Percentiles rank a stretch among this genome's conserved stretches.
Conservation (phyloP, 2,113 vertebrate species). For the Xiphophorus hellerii region DNA sequence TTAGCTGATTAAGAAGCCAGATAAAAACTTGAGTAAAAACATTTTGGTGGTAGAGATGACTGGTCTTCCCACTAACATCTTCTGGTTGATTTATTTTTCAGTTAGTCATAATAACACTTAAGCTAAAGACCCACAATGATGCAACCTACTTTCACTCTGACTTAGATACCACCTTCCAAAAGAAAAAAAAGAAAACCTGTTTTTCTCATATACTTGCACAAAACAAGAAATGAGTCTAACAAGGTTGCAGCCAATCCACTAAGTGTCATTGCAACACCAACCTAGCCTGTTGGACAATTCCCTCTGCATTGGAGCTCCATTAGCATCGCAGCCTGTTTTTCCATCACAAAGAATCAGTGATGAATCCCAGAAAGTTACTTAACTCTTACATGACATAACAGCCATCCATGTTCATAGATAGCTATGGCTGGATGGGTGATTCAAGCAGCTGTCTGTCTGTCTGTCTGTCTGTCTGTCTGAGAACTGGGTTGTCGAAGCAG, state of each 20-base stretch:
- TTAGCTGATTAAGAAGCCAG: too few species aligned
- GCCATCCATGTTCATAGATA: not conserved
- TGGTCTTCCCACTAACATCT: conserved; percentile 30
- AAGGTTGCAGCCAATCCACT: conserved; percentile 11
- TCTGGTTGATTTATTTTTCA: conserved; percentile 7
- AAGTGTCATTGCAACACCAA: not conserved
- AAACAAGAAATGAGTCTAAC: conserved; percentile 2
- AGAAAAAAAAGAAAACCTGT: not conserved
- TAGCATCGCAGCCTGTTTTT: not conserved
- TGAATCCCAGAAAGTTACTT: conserved; percentile 2
- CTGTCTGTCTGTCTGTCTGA: not conserved
- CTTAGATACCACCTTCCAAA: not conserved
- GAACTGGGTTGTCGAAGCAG: not conserved
- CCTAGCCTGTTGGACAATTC: not conserved
- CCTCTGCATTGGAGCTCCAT: not conserved
- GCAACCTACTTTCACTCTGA: conserved; percentile 45
- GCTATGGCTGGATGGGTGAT: not conserved
- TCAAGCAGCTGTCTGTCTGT: not conserved
- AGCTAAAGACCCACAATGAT: conserved; percentile 24
- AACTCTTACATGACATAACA: conserved; percentile 7
- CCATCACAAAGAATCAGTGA: not conserved
- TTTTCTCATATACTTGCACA: not conserved
- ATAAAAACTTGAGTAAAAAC: not conserved
- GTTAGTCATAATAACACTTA: conserved; percentile 37
- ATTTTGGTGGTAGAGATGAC: conserved; percentile 14